These are phyloP conservation scores for Pollicipes pollicipes DNA, from an alignment of 1,140 invertebrate genomes.

Conservation along the genomic window DNA sequence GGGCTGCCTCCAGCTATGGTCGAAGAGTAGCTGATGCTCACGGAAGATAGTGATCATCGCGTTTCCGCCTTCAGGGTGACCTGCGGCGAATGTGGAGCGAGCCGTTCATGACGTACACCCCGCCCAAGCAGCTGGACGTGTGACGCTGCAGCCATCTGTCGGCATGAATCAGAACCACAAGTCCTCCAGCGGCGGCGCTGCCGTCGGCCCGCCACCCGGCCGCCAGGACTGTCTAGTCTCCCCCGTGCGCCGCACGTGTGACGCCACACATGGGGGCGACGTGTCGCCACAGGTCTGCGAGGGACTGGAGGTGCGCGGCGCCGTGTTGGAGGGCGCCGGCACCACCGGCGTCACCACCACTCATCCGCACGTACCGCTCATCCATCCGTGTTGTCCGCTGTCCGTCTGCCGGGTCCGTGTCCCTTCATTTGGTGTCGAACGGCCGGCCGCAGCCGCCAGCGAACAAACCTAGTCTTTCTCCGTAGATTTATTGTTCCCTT, in stretches of 20 bases:
- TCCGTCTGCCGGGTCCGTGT: neutral
- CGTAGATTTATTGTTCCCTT: neutral
- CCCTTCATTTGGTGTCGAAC: no score
- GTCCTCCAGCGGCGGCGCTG: neutral
- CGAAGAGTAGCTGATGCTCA: no score
- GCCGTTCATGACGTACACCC: constrained; percentile 68
- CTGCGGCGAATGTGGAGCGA: constrained; percentile 93
- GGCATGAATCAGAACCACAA: neutral
- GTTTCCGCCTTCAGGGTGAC: no score
- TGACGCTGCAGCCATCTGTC: constrained; percentile 22
- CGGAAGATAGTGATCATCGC: no score
- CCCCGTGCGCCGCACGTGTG: neutral
- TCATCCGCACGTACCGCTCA: neutral
- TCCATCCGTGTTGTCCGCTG: neutral
- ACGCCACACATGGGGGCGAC: no score
- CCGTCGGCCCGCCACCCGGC: no score
- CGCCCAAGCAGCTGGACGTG: constrained; percentile 55
- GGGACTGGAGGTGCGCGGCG: no score
- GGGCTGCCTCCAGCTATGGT: no score
- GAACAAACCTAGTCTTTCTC: neutral
- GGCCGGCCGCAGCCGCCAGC: neutral
- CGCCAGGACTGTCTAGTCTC: neutral
- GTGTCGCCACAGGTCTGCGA: no score
- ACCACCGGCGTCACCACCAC: no score
- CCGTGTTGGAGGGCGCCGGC: no score